Base-by-base conservation (phyloP, 1,140 invertebrate genomes). In the Oncopeltus fasciatus region DNA sequence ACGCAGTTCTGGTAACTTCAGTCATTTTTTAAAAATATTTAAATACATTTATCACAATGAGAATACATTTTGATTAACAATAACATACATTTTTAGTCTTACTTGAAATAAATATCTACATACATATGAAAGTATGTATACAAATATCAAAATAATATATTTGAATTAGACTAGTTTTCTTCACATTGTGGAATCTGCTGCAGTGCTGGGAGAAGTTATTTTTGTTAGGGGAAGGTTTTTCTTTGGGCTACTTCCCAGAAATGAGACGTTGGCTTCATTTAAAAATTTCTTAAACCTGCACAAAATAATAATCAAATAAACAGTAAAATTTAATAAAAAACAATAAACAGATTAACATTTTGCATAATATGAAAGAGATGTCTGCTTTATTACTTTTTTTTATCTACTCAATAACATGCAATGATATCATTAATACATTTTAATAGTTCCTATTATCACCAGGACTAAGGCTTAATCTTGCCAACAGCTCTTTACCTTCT, bases 281-380 rank as follows among this genome's bases (percentile, higher is more conserved):
- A 86, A 83, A 65, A 84, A 74, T 72, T 83, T 83, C 61, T 82
- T 77, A 77, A 85, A 84, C 76, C 85, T 86, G 69, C n/a, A n/a
- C n/a, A n/a, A n/a, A n/a, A n/a, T n/a, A n/a, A n/a, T n/a, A n/a
- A n/a, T n/a, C n/a, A n/a, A n/a, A n/a, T n/a, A n/a, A n/a, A n/a
- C n/a, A n/a, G n/a, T n/a, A n/a, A n/a, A n/a, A n/a, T n/a, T n/a
- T n/a, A n/a, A n/a, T n/a, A n/a, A n/a, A n/a, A n/a, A n/a, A n/a
- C n/a, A n/a, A n/a, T n/a, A n/a, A n/a, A n/a, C n/a, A n/a, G n/a
- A n/a, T n/a, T n/a, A n/a, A n/a, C n/a, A n/a, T n/a, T n/a, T n/a
- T n/a, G n/a, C n/a, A n/a, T n/a, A n/a, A n/a, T n/a, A n/a, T n/a
- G n/a, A n/a, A n/a, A n/a, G n/a, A n/a, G n/a, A n/a, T n/a, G n/a